Percentiles rank a stretch among this genome's conserved stretches.
phyloP scores from a whole-genome alignment of 1,140 invertebrate genomes.

The Elymnias hypermnestra region DNA sequence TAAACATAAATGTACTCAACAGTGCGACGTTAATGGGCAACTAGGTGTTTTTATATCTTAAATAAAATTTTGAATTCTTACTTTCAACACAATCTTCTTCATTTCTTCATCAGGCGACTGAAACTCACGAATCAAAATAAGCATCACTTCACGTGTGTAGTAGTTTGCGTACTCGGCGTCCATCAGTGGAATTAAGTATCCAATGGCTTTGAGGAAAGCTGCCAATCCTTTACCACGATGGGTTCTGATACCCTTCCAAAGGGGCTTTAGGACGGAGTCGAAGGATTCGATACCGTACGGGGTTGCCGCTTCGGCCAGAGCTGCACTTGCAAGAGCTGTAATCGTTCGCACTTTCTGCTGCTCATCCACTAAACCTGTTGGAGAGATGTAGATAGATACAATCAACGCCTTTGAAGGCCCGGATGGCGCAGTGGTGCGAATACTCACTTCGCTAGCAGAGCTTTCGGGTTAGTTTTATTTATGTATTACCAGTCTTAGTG shows the following conservation, averaged over 20 bases:
- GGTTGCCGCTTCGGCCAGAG: constrained; percentile 97
- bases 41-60: neutral
- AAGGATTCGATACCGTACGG: constrained; percentile 99
- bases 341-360: constrained; percentile 97
- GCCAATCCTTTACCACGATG: constrained; percentile 99
- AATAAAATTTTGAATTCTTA: constrained; percentile 34
- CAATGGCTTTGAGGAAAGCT: constrained; percentile 99
- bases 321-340: constrained; percentile 98
- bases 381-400: too few relatives aligned
- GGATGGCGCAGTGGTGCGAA: too few relatives aligned
- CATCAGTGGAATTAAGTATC: constrained; percentile 99
- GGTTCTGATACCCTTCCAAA: constrained; percentile 99
- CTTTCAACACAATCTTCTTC: constrained; percentile 99
- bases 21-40: too few relatives aligned
- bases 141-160: constrained; percentile 99
- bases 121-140: constrained; percentile 99
- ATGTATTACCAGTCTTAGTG: too few relatives aligned
- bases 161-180: constrained; percentile 99
- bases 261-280: constrained; percentile 98
- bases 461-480: too few relatives aligned
- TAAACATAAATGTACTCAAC: too few relatives aligned
- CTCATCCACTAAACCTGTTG: constrained; percentile 84
- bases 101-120: constrained; percentile 99
- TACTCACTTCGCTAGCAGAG: too few relatives aligned
- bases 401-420: too few relatives aligned